Evolutionary conservation across 2,113 vertebrate genomes (phyloP), one percentile per base, ranked within the genome.

Genomic region (Entomyzon cyanotis): DNA sequence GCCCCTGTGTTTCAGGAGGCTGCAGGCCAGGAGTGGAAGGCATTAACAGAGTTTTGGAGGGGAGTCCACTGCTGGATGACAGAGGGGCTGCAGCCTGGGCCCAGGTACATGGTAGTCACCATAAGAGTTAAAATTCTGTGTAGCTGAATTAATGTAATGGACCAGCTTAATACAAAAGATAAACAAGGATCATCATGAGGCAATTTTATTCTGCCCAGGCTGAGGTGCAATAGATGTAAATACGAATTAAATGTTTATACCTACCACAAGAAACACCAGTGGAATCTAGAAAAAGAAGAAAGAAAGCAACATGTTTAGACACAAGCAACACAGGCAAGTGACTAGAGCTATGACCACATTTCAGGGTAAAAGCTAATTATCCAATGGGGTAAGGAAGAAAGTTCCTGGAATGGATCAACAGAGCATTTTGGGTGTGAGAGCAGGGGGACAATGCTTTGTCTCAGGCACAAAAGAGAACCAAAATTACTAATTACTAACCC

Each of bases 211-310:
- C 27, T 79, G 44, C n/a, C 41, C 15, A 24, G 12, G 35, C 0
- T 76, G 62, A 82, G 53, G 28, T 58, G 31, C 16, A 42, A 6
- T 5, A 83, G 55, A 44, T 35, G 6, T 65, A 55, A 63, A 83
- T 18, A 27, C 5, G 4, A 91, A 53, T 35, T 37, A 19, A 92
- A 76, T 46, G 22, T 28, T 68, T 73, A 23, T 63, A 93, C 97
- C 28, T 96, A 97, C 97, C 96, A 95, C 63, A 1, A 97, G 91
- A 56, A 94, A 96, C 13, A 97, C 90, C 94, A 97, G 33, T 0
- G 97, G 96, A 67, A 97, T 91, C 97, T 97, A 76, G 68, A 95
- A 95, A 77, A 50, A 89, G 44, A 87, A 91, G 50, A 96, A 94
- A 49, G 11, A 27, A 93, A 89, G 67, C 24, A 91, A 35, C 10